These are phyloP conservation scores for Triplophysa bombifrons DNA, from an alignment of 2,797 vertebrate genomes.

Conservation along the genomic window DNA sequence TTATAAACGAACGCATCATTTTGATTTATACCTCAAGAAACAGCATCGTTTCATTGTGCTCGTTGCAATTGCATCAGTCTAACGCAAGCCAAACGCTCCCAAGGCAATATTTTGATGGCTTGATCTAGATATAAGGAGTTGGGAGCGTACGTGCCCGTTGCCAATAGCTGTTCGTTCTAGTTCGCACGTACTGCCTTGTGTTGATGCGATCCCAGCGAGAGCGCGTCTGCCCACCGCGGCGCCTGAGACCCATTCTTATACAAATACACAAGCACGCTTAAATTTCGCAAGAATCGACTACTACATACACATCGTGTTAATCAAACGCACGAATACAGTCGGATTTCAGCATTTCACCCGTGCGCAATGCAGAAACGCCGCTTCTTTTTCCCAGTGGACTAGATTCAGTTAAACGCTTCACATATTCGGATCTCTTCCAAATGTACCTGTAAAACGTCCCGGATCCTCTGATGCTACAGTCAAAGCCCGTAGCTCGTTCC, in stretches of 20 bases:
- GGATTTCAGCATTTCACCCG: background rate
- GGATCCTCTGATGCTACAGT: constrained; percentile 61
- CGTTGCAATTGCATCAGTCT: constrained; percentile 63
- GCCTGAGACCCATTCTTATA: constrained; percentile 38
- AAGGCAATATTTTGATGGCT: constrained; percentile 74
- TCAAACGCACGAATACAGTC: background rate
- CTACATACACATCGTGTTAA: too few relatives aligned
- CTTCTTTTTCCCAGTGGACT: background rate
- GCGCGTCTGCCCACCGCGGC: constrained; percentile 51
- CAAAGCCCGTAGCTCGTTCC: constrained; percentile 59
- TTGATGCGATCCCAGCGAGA: constrained; percentile 58
- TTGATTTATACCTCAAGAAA: background rate
- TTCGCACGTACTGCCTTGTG: constrained; percentile 74
- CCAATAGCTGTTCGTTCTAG: constrained; percentile 71
- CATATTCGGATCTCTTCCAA: background rate
- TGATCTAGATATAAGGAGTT: constrained; percentile 72
- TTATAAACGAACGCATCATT: background rate
- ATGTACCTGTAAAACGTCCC: constrained; percentile 54
- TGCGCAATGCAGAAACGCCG: constrained; percentile 7
- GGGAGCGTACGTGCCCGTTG: constrained; percentile 74
- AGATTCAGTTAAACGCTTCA: background rate
- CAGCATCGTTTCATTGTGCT: constrained; percentile 1
- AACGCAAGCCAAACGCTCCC: constrained; percentile 64
- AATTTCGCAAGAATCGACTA: background rate
- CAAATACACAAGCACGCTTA: background rate